Conservation (phyloP, 2,113 vertebrate genomes). For the Notechis scutatus region DNA sequence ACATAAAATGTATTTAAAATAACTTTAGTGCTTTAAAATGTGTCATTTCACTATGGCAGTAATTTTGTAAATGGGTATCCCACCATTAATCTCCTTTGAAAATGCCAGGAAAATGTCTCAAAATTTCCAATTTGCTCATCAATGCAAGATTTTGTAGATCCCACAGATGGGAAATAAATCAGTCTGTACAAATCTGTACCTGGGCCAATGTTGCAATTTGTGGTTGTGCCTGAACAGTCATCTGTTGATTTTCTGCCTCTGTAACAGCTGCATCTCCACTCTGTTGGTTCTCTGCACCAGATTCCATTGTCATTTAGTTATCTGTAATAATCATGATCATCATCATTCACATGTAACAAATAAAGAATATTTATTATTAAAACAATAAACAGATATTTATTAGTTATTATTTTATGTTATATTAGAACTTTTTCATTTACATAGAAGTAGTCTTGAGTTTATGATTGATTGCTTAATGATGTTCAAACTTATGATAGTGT, state of each 20-base stretch:
- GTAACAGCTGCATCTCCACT: slow-evolving; percentile 90
- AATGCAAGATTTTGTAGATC: not conserved
- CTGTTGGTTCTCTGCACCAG: slow-evolving; percentile 94
- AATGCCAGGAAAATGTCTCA: not conserved
- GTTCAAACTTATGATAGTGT: not conserved
- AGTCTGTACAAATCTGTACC: slow-evolving; percentile 73
- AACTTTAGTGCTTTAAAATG: not conserved
- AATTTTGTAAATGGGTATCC: not conserved
- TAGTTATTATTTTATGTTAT: not conserved
- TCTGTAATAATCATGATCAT: slow-evolving; percentile 74
- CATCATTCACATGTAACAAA: slow-evolving; percentile 21
- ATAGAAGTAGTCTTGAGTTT: not conserved
- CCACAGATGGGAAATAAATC: slow-evolving; percentile 18
- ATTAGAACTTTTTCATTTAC: not conserved
- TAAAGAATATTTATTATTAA: not conserved
- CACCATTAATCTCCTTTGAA: not conserved
- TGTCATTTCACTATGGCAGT: not conserved
- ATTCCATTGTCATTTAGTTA: slow-evolving; percentile 99
- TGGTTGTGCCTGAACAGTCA: slow-evolving; percentile 83
- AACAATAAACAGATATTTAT: not conserved
- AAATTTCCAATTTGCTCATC: not conserved
- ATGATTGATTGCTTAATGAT: not conserved
- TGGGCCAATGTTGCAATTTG: slow-evolving; percentile 92
- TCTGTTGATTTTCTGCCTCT: slow-evolving; percentile 93
- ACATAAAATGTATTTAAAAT: not conserved